Evolutionary conservation across 2,113 vertebrate genomes (phyloP).

Genomic region (Lepus europaeus): DNA sequence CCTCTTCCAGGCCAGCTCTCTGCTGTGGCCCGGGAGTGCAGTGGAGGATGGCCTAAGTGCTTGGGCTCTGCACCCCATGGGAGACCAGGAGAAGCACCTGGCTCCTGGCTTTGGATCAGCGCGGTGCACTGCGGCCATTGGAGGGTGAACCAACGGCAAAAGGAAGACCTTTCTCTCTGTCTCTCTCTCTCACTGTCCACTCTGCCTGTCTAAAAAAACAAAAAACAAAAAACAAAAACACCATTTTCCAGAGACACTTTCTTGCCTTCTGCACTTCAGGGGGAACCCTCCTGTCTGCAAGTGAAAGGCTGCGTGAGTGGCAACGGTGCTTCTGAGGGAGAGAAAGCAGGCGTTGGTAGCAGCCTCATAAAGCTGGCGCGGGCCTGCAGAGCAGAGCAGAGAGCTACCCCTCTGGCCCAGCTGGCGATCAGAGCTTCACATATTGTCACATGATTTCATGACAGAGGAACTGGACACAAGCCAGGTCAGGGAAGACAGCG

Average conservation of each 20-base stretch:
- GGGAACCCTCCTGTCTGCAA: background rate
- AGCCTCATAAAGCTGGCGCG: background rate
- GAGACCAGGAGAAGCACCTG: no score
- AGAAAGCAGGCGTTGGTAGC: background rate
- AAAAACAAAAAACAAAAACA: background rate
- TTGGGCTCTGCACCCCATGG: no score
- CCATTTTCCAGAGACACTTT: background rate
- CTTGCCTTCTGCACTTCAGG: background rate
- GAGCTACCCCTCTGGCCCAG: background rate
- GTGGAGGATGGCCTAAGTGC: no score
- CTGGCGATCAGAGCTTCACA: background rate
- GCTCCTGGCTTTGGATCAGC: no score
- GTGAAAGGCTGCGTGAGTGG: background rate
- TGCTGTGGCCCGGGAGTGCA: no score
- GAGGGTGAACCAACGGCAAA: no score
- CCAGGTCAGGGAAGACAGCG: background rate
- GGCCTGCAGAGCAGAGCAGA: background rate
- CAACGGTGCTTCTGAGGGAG: background rate
- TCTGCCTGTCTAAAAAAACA: no score
- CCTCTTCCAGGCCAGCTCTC: no score
- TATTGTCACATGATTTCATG: constrained; percentile 21
- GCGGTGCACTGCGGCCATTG: no score
- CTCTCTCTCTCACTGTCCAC: no score
- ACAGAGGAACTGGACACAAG: background rate
- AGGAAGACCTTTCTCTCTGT: no score